These are phyloP conservation scores for Psittacula echo DNA, from an alignment of 2,797 vertebrate genomes.

Conservation along the genomic window DNA sequence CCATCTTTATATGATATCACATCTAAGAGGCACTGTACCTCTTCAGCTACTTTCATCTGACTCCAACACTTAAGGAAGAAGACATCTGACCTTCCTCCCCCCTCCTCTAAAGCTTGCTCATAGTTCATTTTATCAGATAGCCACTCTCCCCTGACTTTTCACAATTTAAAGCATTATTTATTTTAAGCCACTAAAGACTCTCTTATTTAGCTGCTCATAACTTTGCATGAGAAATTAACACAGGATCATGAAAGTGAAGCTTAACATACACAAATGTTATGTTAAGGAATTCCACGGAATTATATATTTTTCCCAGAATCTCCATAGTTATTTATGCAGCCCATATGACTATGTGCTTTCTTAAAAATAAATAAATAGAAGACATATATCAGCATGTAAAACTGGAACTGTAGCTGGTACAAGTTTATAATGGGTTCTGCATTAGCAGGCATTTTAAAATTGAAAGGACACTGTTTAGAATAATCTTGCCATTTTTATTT, in stretches of 20 bases:
- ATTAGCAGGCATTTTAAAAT: not conserved
- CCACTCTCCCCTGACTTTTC: not conserved
- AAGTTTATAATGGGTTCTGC: not conserved
- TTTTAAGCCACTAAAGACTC: not conserved
- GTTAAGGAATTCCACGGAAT: not conserved
- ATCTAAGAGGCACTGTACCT: not conserved
- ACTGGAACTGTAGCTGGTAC: not conserved
- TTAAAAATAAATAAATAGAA: not conserved
- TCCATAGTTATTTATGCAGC: not conserved
- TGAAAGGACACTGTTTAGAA: not conserved
- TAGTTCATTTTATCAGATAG: not conserved
- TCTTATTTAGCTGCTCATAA: not conserved
- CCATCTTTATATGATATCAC: not conserved
- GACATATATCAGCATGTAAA: not conserved
- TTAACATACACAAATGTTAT: not conserved
- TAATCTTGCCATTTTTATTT: not conserved
- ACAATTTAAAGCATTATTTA: constrained; percentile 1
- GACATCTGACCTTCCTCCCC: not conserved
- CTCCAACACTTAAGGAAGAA: not conserved
- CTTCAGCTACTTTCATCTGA: not conserved
- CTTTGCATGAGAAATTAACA: constrained; percentile 1
- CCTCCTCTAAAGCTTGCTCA: not conserved
- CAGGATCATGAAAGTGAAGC: not conserved
- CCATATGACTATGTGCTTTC: not conserved
- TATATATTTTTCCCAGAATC: not conserved